Evolutionary conservation across 2,797 vertebrate genomes (phyloP), one percentile per base, ranked within the genome.

Genomic region (Sebastes vulpes): DNA sequence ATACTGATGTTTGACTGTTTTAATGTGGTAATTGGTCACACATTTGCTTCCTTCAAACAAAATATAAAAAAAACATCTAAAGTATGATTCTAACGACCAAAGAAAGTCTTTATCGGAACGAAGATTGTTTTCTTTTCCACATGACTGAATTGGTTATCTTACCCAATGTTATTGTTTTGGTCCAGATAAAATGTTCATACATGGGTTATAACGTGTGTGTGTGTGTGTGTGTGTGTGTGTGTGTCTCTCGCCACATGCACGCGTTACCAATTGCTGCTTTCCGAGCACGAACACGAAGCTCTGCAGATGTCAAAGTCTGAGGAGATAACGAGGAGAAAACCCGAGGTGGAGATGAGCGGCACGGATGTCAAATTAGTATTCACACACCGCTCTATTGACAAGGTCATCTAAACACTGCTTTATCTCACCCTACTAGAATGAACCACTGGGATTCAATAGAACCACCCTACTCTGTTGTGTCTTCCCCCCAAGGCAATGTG

Each of bases 331-430:
- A 72, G 77, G 71, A 82, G 69, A 68, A 79, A 86, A 87, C 56
- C 58, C 0, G 56, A 78, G 21, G 65, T 81, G 72, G 75, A 77
- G 79, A 88, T 67, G 74, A 90, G 84, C 66, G 1, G 58, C 25
- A 18, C 35, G 14, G 75, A 77, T 73, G 82, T 89, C 85, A 85
- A 83, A 91, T 93, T 88, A 91, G 75, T 81, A 93, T 91, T 92
- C 87, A 85, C 81, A 78, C 76, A 9, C 79, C 7, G 65, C 81
- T 86, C 76, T 78, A 63, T 81, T 90, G 90, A 93, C 92, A 93
- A 94, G 93, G 93, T 93, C 91, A 89, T 89, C 75, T 59, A 87
- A 92, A 90, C 83, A 77, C 50, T 10, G 72, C 52, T 89, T 89
- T 79, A 84, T 86, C 84, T 89, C 75, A 73, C 69, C 84, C 81